Conservation (phyloP, 1,140 invertebrate genomes). For the Catajapyx aquilonaris region DNA sequence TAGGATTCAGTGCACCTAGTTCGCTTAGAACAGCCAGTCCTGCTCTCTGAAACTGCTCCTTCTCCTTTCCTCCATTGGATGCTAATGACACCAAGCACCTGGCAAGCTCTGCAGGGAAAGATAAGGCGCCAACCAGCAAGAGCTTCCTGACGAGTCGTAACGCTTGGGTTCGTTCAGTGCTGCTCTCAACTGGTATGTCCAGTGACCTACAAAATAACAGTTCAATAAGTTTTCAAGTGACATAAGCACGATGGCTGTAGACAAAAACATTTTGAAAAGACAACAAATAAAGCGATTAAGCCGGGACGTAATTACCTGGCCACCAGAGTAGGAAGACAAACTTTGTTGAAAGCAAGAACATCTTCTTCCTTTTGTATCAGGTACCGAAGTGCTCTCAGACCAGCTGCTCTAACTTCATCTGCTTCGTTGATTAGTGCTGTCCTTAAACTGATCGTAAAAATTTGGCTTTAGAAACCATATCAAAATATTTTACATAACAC, state of each 20-base stretch:
- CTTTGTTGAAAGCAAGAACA: conserved; percentile 47
- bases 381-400: conserved; percentile 64
- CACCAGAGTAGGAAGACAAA: conserved; percentile 62
- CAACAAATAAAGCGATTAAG: no score
- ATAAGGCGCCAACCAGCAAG: conserved; percentile 36
- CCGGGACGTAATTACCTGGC: conserved; percentile 32
- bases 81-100: conserved; percentile 60
- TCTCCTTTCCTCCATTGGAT: conserved; percentile 44
- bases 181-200: conserved; percentile 59
- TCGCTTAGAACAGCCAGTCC: conserved; percentile 71
- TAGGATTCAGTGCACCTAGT: conserved; percentile 62
- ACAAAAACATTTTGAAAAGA: conserved; percentile 6
- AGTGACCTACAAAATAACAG: no score
- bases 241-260: conserved; percentile 2
- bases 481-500: conserved; percentile 11
- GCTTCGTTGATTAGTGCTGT: conserved; percentile 55
- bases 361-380: conserved; percentile 53
- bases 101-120: conserved; percentile 39
- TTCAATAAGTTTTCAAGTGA: neutral
- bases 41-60: conserved; percentile 53
- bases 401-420: conserved; percentile 69
- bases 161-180: conserved; percentile 74
- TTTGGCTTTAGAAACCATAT: neutral
- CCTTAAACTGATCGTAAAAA: neutral
- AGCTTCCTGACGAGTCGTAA: conserved; percentile 56